Conservation (phyloP, 1,140 invertebrate genomes). For the Microvelia longipes region DNA sequence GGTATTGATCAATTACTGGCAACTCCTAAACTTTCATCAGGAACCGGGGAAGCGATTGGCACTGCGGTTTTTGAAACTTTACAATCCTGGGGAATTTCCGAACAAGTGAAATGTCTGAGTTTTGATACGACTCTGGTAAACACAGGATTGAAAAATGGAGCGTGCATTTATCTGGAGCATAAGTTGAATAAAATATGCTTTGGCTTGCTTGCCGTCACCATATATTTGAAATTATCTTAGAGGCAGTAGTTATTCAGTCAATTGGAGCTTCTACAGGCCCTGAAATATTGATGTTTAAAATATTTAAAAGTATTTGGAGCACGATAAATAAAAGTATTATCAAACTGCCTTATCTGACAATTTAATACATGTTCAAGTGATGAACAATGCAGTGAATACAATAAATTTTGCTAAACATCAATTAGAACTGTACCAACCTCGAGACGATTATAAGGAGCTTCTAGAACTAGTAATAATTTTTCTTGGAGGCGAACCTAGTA, state of each 20-base stretch:
- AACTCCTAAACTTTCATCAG: too few relatives aligned
- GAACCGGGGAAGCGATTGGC: too few relatives aligned
- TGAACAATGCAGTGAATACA: neutral
- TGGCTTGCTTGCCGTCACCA: neutral
- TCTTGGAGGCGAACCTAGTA: neutral
- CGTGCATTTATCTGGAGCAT: neutral
- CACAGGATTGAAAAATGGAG: neutral
- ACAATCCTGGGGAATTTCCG: neutral
- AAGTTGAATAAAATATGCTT: neutral
- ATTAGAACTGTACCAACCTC: neutral
- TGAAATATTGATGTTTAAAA: neutral
- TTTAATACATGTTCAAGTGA: neutral
- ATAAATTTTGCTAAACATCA: neutral
- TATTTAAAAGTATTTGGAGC: neutral
- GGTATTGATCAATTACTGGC: too few relatives aligned
- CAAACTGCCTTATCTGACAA: neutral
- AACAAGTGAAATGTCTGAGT: neutral
- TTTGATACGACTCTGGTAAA: neutral
- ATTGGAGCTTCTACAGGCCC: neutral
- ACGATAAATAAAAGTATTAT: neutral
- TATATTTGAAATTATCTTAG: neutral
- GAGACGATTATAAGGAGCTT: neutral
- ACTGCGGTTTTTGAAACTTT: too few relatives aligned
- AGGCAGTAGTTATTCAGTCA: neutral
- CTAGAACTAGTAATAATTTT: neutral